phyloP scores from a whole-genome alignment of 30 jellyfish, hydroid and myxozoan species.

The Sanderia malayensis region DNA sequence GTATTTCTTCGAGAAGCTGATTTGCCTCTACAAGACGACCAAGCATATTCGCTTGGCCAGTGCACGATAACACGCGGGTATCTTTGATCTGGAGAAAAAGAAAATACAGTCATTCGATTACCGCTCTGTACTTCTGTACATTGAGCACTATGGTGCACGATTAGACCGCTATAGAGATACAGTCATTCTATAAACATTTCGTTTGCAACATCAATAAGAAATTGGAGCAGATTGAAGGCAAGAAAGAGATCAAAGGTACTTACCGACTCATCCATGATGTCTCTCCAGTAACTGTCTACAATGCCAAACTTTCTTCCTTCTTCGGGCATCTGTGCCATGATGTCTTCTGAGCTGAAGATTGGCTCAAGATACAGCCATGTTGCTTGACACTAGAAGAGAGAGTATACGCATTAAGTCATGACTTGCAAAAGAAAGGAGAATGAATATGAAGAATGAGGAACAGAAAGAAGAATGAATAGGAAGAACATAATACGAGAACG shows the following conservation, averaged over 20 bases:
- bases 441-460: too few species aligned
- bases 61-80: slow-evolving; percentile 77
- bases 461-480: too few species aligned
- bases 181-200: too few species aligned
- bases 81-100: slow-evolving; percentile 68
- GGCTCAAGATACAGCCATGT: slow-evolving; percentile 97
- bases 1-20: slow-evolving; percentile 88
- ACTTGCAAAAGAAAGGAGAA: too few species aligned
- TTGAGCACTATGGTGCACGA: too few species aligned
- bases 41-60: slow-evolving; percentile 90
- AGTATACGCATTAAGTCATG: not conserved
- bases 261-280: slow-evolving; percentile 88
- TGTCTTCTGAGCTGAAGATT: slow-evolving; percentile 95
- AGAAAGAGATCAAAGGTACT: not conserved
- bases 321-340: slow-evolving; percentile 97
- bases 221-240: not conserved
- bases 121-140: too few species aligned
- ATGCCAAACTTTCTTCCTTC: slow-evolving; percentile 94
- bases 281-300: slow-evolving; percentile 95
- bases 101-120: not conserved
- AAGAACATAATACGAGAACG: too few species aligned
- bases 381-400: slow-evolving; percentile 78
- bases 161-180: too few species aligned
- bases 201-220: too few species aligned
- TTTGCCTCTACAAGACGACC: slow-evolving; percentile 88